These are phyloP conservation scores for Scaptomyza graminum DNA, from an alignment of 1,140 invertebrate species.

Conservation along the genomic window DNA sequence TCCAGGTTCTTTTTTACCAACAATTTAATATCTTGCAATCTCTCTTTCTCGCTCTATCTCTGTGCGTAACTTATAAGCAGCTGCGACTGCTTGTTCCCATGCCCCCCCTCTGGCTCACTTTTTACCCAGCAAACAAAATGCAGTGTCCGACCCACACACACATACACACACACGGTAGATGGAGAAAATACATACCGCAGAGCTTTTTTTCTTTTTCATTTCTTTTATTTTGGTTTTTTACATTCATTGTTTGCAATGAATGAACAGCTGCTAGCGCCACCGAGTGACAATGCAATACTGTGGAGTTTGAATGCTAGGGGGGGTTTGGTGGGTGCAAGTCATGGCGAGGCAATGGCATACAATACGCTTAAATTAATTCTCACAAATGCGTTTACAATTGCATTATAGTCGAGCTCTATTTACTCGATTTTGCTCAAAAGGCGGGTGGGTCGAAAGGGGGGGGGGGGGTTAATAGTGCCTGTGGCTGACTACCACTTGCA, in stretches of 20 bases:
- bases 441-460: not conserved
- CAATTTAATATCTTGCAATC: constrained; percentile 2
- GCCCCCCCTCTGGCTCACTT: no score
- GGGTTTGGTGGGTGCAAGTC: constrained; percentile 21
- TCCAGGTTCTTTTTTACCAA: not conserved
- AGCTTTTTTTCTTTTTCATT: constrained; percentile 35
- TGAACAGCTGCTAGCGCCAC: constrained; percentile 34
- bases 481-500: constrained; percentile 24
- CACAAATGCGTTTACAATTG: constrained; percentile 76
- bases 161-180: not conserved
- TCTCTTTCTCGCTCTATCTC: not conserved
- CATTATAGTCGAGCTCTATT: constrained; percentile 49
- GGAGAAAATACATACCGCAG: constrained; percentile 13
- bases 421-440: constrained; percentile 22
- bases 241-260: constrained; percentile 61
- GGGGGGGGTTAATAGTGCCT: not conserved
- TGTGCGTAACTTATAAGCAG: constrained; percentile 16
- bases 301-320: not conserved
- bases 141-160: constrained; percentile 36
- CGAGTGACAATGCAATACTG: not conserved
- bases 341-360: constrained; percentile 8
- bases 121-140: constrained; percentile 20
- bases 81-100: constrained; percentile 1
- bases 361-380: constrained; percentile 59
- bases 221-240: constrained; percentile 33